Base-by-base conservation (phyloP, 1,140 invertebrate genomes). In the Drosophila saltans region DNA sequence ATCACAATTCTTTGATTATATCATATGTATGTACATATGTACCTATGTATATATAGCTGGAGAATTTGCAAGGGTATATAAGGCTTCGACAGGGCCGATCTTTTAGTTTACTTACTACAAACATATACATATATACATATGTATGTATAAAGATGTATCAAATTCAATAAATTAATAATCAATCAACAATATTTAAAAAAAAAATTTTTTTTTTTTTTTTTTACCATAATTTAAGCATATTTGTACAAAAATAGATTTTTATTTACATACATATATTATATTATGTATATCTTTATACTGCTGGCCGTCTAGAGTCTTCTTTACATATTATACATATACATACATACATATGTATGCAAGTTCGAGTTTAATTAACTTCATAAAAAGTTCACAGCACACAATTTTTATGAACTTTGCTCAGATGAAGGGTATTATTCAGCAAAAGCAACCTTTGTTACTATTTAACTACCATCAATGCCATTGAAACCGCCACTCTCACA, bases 361-460 rank as follows among this genome's bases (percentile, higher is more conserved):
- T 52, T 52, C 21, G 45, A 52, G 45, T 52, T 11, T 16, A 43
- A n/a, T 43, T 43, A 43, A 43, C 10, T n/a, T n/a, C 41, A 43
- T 43, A 24, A 24, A 26, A 26, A 52, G 45, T 52, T 52, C 21
- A 26, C 45, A 52, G 9, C 45, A 52, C 21, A 52, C 45, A 52
- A 52, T 26, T 10, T 52, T 52, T 10, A 26, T 52, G 45, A 52
- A 52, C 45, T 52, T 52, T 52, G 45, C 21, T 26, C 45, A 8
- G 45, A 10, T 26, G 45, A 21, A 52, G 45, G 45, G 45, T 52
- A 52, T 52, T 52, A 52, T 52, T 52, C 45, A 52, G 45, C 45
- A 52, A 52, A n/a, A 52, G 45, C 45, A 52, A 52, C 45, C 45
- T 52, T 52, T 52, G 45, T 52, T 52, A 52, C 45, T 21, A 52